Conservation (phyloP, 2,113 vertebrate genomes). For the Conger conger region DNA sequence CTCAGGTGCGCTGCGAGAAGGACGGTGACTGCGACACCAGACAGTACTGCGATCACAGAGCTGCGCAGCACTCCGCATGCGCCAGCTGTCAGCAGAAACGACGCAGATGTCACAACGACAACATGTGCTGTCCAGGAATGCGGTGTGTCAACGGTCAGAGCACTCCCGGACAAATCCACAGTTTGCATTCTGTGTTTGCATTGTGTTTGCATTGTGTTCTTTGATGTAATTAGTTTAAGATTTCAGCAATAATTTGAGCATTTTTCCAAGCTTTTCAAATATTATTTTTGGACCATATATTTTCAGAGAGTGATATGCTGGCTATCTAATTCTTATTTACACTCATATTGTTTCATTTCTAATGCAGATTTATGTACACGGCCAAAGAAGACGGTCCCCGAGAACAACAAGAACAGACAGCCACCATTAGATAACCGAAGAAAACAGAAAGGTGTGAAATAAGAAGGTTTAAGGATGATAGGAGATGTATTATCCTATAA, state of each 20-base stretch:
- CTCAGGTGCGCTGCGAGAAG: background rate
- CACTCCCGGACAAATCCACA: background rate
- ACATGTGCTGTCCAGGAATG: conserved; percentile 22
- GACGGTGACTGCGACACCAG: conserved; percentile 11
- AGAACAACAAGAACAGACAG: conserved; percentile 9
- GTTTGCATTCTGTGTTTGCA: background rate
- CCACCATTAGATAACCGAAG: background rate
- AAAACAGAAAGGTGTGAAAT: conserved; percentile 25
- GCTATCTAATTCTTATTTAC: too few relatives aligned
- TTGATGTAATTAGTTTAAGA: too few relatives aligned
- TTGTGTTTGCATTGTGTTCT: background rate
- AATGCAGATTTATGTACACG: conserved; percentile 30
- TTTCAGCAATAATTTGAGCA: too few relatives aligned
- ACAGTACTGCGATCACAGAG: conserved; percentile 11
- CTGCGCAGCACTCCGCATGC: conserved; percentile 1
- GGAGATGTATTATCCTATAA: background rate
- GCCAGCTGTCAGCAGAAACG: conserved; percentile 1
- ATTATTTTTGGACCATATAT: too few relatives aligned
- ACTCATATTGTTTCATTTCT: background rate
- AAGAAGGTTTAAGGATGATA: too few relatives aligned
- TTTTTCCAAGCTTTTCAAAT: background rate
- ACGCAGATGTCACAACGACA: conserved; percentile 15
- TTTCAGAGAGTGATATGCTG: too few relatives aligned
- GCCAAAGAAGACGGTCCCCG: conserved; percentile 26
- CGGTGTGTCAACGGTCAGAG: conserved; percentile 27